These are phyloP conservation scores for Misgurnus mizolepis DNA, from an alignment of 2,113 vertebrate genomes.

Conservation along the genomic window DNA sequence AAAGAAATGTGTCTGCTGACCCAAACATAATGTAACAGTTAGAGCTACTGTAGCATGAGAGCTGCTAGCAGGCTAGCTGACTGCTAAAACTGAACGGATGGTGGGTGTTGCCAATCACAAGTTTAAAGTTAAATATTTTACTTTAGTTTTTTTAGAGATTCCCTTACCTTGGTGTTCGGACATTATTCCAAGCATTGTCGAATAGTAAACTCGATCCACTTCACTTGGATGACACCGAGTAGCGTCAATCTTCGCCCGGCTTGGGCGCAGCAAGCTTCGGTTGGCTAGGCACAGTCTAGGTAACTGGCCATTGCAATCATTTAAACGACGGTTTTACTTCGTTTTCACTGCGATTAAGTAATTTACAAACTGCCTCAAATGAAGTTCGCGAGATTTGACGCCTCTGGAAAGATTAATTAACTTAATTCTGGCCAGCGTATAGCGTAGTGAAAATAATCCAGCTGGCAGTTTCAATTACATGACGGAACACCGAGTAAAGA, in stretches of 20 bases:
- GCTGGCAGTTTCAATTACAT: conserved; percentile 25
- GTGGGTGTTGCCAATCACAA: conserved; percentile 13
- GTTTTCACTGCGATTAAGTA: not conserved
- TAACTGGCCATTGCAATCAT: conserved; percentile 44
- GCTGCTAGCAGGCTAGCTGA: conserved; percentile 24
- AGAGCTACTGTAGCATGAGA: not conserved
- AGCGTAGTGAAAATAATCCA: conserved; percentile 27
- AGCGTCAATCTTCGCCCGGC: conserved; percentile 68
- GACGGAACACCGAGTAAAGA: conserved; percentile 18
- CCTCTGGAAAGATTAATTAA: conserved; percentile 5
- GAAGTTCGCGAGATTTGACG: not conserved
- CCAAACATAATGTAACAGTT: not conserved
- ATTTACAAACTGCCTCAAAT: not conserved
- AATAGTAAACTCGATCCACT: conserved; percentile 69
- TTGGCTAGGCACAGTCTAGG: conserved; percentile 59
- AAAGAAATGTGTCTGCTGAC: not conserved
- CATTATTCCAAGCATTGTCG: conserved; percentile 85
- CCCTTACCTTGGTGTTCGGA: conserved; percentile 80
- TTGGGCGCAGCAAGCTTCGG: conserved; percentile 52
- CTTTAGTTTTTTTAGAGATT: not conserved
- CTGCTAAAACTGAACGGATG: conserved; percentile 30
- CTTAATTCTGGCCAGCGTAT: conserved; percentile 13
- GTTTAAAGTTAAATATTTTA: conserved; percentile 9
- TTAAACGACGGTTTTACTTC: not conserved
- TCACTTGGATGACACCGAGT: conserved; percentile 63